A percentile compares a stretch with the other conserved stretches of the same genome.
Conservation (phyloP, 2,888 invertebrate species). For the Megastigmus dorsalis region DNA sequence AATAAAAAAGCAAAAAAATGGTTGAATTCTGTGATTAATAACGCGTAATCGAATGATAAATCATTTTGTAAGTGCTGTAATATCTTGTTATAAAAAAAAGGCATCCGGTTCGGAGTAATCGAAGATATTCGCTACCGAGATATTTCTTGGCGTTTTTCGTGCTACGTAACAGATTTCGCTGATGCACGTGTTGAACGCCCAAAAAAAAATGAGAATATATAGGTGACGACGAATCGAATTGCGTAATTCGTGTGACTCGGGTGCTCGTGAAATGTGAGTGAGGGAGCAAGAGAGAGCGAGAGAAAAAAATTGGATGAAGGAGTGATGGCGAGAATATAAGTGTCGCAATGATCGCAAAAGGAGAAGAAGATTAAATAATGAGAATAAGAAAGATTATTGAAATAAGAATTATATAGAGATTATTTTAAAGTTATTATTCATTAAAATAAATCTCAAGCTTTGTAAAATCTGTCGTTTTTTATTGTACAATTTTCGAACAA, state of each 20-base stretch:
- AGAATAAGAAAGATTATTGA: conserved; percentile 57
- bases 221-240: conserved; percentile 33
- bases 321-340: conserved; percentile 4
- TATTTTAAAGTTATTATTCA: conserved; percentile 72
- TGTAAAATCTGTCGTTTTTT: conserved; percentile 61
- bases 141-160: neutral
- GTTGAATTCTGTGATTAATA: conserved; percentile 46
- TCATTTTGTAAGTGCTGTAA: too few species aligned
- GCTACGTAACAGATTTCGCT: conserved; percentile 24
- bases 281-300: neutral
- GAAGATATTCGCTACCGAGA: conserved; percentile 16
- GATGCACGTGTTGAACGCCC: conserved; percentile 14
- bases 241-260: conserved; percentile 32
- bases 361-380: conserved; percentile 52
- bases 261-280: conserved; percentile 28
- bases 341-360: neutral
- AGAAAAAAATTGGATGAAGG: conserved; percentile 1
- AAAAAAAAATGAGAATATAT: conserved; percentile 34
- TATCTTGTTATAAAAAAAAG: too few species aligned
- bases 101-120: conserved; percentile 7
- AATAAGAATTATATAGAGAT: conserved; percentile 70
- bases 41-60: conserved; percentile 21
- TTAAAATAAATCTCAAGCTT: conserved; percentile 72
- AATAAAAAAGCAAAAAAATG: neutral
- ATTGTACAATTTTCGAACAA: conserved; percentile 28